These are phyloP conservation scores for Gnathochromis pfefferi DNA, from an alignment of 2,113 vertebrate genomes.

Conservation along the genomic window DNA sequence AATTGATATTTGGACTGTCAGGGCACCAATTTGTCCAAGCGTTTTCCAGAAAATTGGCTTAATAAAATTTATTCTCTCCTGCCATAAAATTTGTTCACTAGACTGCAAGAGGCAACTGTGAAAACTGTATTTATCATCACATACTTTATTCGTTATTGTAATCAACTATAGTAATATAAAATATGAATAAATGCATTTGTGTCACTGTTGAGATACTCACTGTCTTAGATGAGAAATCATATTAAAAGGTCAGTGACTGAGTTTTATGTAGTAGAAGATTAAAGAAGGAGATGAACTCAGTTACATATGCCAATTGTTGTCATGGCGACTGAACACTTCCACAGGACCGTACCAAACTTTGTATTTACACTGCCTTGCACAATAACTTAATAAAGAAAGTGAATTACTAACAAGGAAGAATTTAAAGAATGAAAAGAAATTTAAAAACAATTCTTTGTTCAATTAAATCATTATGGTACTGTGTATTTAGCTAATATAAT, in stretches of 20 bases:
- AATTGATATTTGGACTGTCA: not conserved
- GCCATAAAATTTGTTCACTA: not conserved
- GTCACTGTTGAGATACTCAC: slow-evolving; percentile 12
- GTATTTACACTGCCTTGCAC: not conserved
- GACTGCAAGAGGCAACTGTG: not conserved
- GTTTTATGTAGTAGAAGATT: slow-evolving; percentile 38
- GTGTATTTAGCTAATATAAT: not conserved
- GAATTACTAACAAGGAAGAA: not conserved
- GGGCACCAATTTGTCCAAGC: not conserved
- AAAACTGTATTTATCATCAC: slow-evolving; percentile 2
- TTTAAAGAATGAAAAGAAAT: not conserved
- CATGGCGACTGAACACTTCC: slow-evolving; percentile 32
- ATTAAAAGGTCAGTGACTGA: slow-evolving; percentile 46
- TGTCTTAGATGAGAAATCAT: slow-evolving; percentile 41
- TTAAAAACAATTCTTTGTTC: not conserved
- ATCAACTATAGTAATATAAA: not conserved
- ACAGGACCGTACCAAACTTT: slow-evolving; percentile 1
- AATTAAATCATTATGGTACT: not conserved
- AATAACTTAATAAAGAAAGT: not conserved
- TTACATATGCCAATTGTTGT: slow-evolving; percentile 37
- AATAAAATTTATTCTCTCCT: not conserved
- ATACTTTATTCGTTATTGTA: not conserved
- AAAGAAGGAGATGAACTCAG: slow-evolving; percentile 24
- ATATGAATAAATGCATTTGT: slow-evolving; percentile 7
- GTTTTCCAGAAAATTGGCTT: not conserved